Evolutionary conservation across 1,140 invertebrate species (phyloP), one percentile per base, ranked within the genome.

Genomic region (Eurosta solidaginis): DNA sequence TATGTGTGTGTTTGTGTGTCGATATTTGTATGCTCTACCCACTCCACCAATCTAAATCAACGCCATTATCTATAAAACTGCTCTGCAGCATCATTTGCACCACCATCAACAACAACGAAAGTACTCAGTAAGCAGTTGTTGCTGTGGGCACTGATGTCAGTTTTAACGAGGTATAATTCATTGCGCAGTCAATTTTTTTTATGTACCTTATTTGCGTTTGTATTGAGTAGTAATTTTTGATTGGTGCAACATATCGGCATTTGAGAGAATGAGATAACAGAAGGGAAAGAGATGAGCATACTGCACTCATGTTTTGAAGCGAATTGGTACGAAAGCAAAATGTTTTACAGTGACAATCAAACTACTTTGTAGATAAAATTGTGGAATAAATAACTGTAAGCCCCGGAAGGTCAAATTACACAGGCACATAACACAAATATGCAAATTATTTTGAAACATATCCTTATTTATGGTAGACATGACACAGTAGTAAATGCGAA

Each of bases 101-200:
- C 45, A 52, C 49, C 49, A 22, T 22, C 49, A 25, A 40, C 59
- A 40, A n/a, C 22, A 20, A 40, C 36, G n/a, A n/a, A n/a, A 42
- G 49, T 22, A 25, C 49, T 49, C 45, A 33, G 49, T 7, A 12
- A 29, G 2, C 10, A 40, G 29, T 40, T 36, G 14, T 68, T 40
- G 59, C 42, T 75, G 42, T 49, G 44, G 42, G 73, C 44, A 47
- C n/a, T 22, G 54, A 78, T 83, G 83, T 78, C 82, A 80, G 84
- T 83, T 85, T 85, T 85, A 85, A 85, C 84, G 79, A 85, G 79
- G 78, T 81, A 82, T 85, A 85, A 85, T 85, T 85, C 84, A 84
- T 85, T 84, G 81, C 84, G 84, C 82, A 81, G 54, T 27, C 29
- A 5, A 68, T 17, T 44, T 74, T 59, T 47, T 75, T 44, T n/a